Conservation (phyloP, 2,797 vertebrate genomes). For the Danio jaintianensis region DNA sequence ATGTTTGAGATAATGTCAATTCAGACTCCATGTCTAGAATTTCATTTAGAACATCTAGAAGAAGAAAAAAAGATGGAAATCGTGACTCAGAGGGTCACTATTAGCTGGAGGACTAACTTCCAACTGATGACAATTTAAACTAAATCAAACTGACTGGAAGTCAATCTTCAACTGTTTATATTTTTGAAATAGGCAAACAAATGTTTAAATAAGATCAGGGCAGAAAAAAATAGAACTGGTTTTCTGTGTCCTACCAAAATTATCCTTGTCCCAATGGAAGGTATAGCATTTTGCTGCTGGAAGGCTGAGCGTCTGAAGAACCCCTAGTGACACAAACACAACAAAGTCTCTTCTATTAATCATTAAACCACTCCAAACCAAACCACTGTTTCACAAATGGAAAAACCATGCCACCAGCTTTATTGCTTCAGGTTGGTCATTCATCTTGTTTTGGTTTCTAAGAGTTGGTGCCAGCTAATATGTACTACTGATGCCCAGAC, state of each 20-base stretch:
- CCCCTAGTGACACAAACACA: constrained; percentile 66
- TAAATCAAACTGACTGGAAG: constrained; percentile 19
- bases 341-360: constrained; percentile 42
- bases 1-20: constrained; percentile 47
- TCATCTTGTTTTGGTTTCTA: not conserved
- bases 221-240: not conserved
- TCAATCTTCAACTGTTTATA: constrained; percentile 9
- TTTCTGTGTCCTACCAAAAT: constrained; percentile 86
- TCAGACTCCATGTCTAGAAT: constrained; percentile 85
- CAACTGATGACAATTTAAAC: constrained; percentile 5
- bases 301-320: constrained; percentile 85
- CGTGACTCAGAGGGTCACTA: not conserved
- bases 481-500: constrained; percentile 14
- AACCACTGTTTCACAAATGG: not conserved
- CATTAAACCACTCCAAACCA: not conserved
- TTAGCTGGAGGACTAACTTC: not conserved
- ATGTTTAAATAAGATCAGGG: not conserved
- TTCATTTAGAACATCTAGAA: constrained; percentile 86
- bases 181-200: constrained; percentile 16
- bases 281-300: constrained; percentile 89
- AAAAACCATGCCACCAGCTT: constrained; percentile 2
- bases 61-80: not conserved
- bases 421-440: constrained; percentile 16
- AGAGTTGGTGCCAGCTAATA: constrained; percentile 10
- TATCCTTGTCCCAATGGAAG: constrained; percentile 94